phyloP scores from a whole-genome alignment of 2,888 invertebrate genomes.

The Eupithecia insigniata region DNA sequence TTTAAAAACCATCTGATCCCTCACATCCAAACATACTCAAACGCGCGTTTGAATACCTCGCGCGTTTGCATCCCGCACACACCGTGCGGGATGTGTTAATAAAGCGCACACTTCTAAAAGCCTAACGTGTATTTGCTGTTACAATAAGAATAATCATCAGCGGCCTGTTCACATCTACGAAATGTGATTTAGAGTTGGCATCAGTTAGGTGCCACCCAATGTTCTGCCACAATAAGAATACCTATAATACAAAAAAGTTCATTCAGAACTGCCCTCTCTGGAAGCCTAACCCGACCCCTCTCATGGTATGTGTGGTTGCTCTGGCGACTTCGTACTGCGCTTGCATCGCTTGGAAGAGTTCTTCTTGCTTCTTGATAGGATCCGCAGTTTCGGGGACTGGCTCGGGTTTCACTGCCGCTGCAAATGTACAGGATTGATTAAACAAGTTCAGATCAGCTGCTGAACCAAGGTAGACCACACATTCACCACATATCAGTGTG shows the following conservation, averaged over 20 bases:
- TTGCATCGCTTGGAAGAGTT: slow-evolving; percentile 96
- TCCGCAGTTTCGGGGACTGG: slow-evolving; percentile 74
- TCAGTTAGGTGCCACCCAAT: too few relatives aligned
- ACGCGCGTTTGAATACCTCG: neutral
- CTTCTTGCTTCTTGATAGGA: slow-evolving; percentile 89
- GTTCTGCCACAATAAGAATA: neutral
- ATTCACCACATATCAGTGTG: neutral
- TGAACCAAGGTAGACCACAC: neutral
- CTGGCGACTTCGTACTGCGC: slow-evolving; percentile 98
- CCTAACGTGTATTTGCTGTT: neutral
- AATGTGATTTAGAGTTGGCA: too few relatives aligned
- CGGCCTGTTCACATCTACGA: too few relatives aligned
- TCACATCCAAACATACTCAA: neutral
- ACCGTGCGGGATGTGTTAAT: neutral
- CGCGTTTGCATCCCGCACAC: too few relatives aligned
- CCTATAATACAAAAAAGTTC: slow-evolving; percentile 4
- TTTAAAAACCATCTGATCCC: neutral
- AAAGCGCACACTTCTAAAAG: neutral
- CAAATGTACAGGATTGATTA: slow-evolving; percentile 10
- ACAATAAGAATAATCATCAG: neutral
- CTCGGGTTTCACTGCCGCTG: slow-evolving; percentile 70
- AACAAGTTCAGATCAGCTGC: neutral
- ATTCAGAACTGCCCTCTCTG: slow-evolving; percentile 73
- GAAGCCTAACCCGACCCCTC: slow-evolving; percentile 93
- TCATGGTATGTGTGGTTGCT: slow-evolving; percentile 97